Evolutionary conservation across 2,888 invertebrate genomes (phyloP), one percentile per base, ranked within the genome.

Genomic region (Acronicta leporina): DNA sequence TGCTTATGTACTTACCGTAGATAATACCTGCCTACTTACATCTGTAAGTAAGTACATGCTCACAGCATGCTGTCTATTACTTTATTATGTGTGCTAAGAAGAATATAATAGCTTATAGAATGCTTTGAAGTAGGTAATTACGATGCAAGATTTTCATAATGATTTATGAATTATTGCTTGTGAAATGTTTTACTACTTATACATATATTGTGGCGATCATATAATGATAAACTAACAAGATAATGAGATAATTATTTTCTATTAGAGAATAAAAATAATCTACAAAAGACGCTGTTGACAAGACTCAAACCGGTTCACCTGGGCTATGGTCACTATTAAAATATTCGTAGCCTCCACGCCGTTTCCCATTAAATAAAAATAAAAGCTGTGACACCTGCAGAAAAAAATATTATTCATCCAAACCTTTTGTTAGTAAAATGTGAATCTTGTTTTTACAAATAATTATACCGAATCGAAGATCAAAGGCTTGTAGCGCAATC

Each of bases 1-100:
- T 30, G 56, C 42, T 49, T 57, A 65, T 40, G 41, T 45, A 38
- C 35, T 66, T 42, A 50, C 14, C 1, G 25, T 41, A 27, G 25
- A 58, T 72, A 66, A 72, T 58, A 10, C 38, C 8, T 49, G 42
- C 27, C 6, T 54, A 55, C 48, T 43, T 50, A 68, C 27, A 73
- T 62, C 44, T 56, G 50, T 35, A 41, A 20, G 4, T 49, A 46
- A 62, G 20, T 63, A n/a, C 46, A 52, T 56, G 45, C 41, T 5
- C 38, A 55, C 41, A 42, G 4, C 2, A n/a, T 3, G 3, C 30
- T 50, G 33, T 40, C 45, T 60, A 73, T 72, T 41, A 46, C 53
- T 58, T 48, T 48, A 66, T 67, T 52, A 68, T 46, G 15, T 44
- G 20, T n/a, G 14, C 5, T 46, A 40, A 33, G 38, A 35, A 42